phyloP scores from a whole-genome alignment of 2,888 invertebrate genomes.

The Ormyrus nitidulus region DNA sequence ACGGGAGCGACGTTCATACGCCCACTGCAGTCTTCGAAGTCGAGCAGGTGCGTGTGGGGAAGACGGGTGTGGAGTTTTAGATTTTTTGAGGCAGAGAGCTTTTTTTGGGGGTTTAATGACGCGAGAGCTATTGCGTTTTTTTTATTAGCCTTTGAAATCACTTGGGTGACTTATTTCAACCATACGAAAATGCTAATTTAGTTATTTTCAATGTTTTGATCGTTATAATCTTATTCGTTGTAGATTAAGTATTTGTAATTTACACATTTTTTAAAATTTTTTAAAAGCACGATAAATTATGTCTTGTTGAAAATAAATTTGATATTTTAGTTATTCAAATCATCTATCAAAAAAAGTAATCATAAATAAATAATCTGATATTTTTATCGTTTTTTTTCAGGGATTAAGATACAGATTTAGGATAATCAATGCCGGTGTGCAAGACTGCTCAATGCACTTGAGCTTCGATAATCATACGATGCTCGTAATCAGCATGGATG shows the following conservation, averaged over 20 bases:
- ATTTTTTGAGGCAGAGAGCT: background rate
- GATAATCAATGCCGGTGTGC: conserved; percentile 89
- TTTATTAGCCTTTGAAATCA: background rate
- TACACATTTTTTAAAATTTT: no score
- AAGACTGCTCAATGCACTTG: conserved; percentile 83
- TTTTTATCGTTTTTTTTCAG: background rate
- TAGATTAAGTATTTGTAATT: no score
- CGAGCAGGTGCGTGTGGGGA: conserved; percentile 4
- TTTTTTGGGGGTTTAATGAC: background rate
- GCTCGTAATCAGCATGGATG: no score
- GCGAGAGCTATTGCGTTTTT: background rate
- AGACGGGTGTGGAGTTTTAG: background rate
- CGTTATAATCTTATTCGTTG: background rate
- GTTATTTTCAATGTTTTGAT: background rate
- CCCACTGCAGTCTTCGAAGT: conserved; percentile 14
- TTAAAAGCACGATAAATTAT: no score
- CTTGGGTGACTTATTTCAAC: background rate
- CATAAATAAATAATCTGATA: no score
- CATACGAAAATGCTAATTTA: background rate
- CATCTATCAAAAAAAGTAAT: no score
- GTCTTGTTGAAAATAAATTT: no score
- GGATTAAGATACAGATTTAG: conserved; percentile 84
- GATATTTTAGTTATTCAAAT: background rate
- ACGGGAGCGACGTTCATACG: background rate
- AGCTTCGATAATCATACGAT: no score